Evolutionary conservation across 2,797 vertebrate species (phyloP).

Genomic region (Notolepis coatsorum): DNA sequence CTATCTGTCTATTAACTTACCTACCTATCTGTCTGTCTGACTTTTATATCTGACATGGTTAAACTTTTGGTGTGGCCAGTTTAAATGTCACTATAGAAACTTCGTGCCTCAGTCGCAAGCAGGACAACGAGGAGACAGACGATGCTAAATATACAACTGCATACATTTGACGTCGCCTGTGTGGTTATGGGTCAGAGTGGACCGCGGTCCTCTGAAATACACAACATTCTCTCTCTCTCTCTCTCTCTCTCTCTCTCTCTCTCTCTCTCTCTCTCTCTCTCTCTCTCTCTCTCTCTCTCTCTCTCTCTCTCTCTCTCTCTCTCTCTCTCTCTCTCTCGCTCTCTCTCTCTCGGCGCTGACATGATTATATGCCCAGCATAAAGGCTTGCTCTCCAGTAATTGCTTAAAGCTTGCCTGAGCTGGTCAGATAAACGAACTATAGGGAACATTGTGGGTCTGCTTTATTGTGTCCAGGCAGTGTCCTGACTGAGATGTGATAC

Average conservation of each 20-base stretch:
- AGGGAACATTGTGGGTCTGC: too few relatives aligned
- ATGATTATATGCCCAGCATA: not conserved
- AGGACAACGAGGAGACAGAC: constrained; percentile 49
- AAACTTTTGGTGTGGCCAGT: not conserved
- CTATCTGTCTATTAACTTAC: too few relatives aligned
- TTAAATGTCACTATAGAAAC: not conserved
- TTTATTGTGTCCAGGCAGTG: too few relatives aligned
- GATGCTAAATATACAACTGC: constrained; percentile 71
- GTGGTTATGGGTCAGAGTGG: constrained; percentile 66
- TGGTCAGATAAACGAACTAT: too few relatives aligned
- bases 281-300: not conserved
- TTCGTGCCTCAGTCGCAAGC: not conserved
- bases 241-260: not conserved
- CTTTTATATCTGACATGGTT: too few relatives aligned
- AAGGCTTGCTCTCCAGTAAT: not conserved
- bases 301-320: not conserved
- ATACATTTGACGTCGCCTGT: constrained; percentile 40
- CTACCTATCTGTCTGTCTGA: too few relatives aligned
- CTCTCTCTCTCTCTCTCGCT: too few relatives aligned
- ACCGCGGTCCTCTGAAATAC: constrained; percentile 33
- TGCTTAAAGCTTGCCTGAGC: not conserved
- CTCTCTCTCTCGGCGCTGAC: not conserved
- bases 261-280: too few relatives aligned
- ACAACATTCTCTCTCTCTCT: not conserved
- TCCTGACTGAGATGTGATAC: too few relatives aligned